A percentile compares a stretch with the other conserved stretches of the same genome.
phyloP scores from a whole-genome alignment of 1,140 invertebrate species.

The Ostrea edulis region DNA sequence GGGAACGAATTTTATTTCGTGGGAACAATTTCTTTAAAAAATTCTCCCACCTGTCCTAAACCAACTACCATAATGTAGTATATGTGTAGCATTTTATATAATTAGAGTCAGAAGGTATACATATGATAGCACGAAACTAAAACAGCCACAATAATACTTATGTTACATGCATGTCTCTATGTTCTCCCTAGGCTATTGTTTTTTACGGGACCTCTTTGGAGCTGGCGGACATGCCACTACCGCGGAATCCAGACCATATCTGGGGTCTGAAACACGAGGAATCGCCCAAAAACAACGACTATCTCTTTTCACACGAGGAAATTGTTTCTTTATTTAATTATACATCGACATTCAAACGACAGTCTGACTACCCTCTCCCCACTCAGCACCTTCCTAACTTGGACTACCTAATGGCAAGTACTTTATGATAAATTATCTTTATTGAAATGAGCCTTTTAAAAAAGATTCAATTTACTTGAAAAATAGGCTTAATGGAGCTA shows the following conservation, averaged over 20 bases:
- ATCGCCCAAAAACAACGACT: slow-evolving; percentile 89
- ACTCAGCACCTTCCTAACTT: slow-evolving; percentile 85
- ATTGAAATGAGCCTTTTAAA: no score
- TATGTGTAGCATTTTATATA: no score
- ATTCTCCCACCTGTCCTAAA: no score
- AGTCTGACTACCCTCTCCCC: slow-evolving; percentile 87
- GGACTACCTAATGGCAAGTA: slow-evolving; percentile 74
- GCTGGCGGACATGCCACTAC: slow-evolving; percentile 86
- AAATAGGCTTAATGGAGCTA: no score
- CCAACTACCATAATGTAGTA: no score
- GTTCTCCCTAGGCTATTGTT: slow-evolving; percentile 79
- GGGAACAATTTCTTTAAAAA: no score
- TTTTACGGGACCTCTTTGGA: slow-evolving; percentile 88
- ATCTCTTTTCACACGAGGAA: slow-evolving; percentile 82
- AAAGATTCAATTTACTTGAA: no score
- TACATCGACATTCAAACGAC: slow-evolving; percentile 88
- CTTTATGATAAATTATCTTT: no score
- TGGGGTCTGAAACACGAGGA: slow-evolving; percentile 93
- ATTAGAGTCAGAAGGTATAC: no score
- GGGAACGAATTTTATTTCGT: no score
- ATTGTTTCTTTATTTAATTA: slow-evolving; percentile 87
- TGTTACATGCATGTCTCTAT: neutral
- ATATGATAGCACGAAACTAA: no score
- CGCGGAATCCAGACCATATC: slow-evolving; percentile 81
- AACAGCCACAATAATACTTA: no score